Evolutionary conservation across 2,113 vertebrate species (phyloP).

Genomic region (Cebus imitator): DNA sequence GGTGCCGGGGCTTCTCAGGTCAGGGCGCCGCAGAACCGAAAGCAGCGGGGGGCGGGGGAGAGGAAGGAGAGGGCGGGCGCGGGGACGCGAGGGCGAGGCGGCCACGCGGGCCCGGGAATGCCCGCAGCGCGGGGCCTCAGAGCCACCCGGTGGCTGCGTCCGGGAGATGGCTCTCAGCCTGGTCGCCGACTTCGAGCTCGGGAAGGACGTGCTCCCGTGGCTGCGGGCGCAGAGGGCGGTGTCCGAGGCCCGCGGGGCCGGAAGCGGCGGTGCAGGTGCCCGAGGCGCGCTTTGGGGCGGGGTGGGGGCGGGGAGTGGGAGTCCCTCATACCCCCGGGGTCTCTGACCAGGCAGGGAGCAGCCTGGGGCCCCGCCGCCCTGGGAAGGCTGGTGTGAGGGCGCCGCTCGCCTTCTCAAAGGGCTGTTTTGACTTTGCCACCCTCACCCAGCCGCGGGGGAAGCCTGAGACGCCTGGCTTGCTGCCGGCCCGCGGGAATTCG

Average conservation of each 20-base stretch:
- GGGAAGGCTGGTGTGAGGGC: not conserved
- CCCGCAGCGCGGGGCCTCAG: not conserved
- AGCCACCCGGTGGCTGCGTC: not conserved
- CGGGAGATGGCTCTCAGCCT: slow-evolving; percentile 78
- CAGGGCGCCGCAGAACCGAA: slow-evolving; percentile 59
- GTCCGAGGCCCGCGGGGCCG: not conserved
- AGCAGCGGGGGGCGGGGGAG: not conserved
- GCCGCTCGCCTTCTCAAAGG: not conserved
- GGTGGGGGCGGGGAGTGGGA: not conserved
- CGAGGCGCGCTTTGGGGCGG: not conserved
- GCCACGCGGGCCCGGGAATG: slow-evolving; percentile 15
- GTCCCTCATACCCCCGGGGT: not conserved
- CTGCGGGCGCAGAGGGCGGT: slow-evolving; percentile 55
- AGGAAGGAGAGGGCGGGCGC: slow-evolving; percentile 25
- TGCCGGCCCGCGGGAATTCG: not conserved
- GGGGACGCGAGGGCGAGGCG: not conserved
- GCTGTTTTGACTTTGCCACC: not conserved
- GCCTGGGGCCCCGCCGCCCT: not conserved
- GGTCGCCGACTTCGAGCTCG: slow-evolving; percentile 78
- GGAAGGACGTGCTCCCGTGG: slow-evolving; percentile 81
- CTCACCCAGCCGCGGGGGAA: not conserved
- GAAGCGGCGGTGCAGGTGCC: slow-evolving; percentile 34
- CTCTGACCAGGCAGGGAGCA: not conserved
- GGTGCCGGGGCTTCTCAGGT: not conserved
- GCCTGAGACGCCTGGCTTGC: not conserved